Percentiles rank a stretch among this genome's conserved stretches.
Conservation (phyloP, 2,888 invertebrate genomes). For the Nymphalis c-album region DNA sequence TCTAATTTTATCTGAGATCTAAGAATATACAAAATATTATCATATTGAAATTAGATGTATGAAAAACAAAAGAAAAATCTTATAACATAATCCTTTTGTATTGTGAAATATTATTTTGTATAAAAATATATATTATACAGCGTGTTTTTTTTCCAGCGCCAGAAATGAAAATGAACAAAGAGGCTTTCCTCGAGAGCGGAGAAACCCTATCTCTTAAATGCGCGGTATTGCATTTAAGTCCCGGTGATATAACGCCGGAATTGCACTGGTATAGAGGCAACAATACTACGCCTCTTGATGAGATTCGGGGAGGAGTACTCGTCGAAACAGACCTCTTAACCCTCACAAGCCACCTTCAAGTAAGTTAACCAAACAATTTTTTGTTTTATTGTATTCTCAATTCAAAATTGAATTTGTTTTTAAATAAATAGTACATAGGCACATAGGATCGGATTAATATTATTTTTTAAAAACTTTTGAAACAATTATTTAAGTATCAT, state of each 20-base stretch:
- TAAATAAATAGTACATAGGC: too few relatives aligned
- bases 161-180: slow-evolving; percentile 69
- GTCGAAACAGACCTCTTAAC: slow-evolving; percentile 71
- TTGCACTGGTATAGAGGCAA: slow-evolving; percentile 70
- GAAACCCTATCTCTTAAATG: slow-evolving; percentile 73
- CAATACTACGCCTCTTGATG: slow-evolving; percentile 60
- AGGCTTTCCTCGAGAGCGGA: slow-evolving; percentile 71
- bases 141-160: slow-evolving; percentile 53
- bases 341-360: slow-evolving; percentile 71
- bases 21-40: slow-evolving; percentile 5
- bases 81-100: not conserved
- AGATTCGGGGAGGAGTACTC: slow-evolving; percentile 74
- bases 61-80: not conserved
- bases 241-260: slow-evolving; percentile 57
- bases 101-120: not conserved
- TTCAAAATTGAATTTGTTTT: too few relatives aligned
- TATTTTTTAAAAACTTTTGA: too few relatives aligned
- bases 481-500: too few relatives aligned
- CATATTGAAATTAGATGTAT: not conserved
- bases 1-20: not conserved
- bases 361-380: slow-evolving; percentile 38
- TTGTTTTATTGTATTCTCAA: too few relatives aligned
- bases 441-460: too few relatives aligned
- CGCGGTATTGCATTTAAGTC: slow-evolving; percentile 60
- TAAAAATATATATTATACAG: not conserved